These are phyloP conservation scores for Merluccius polli DNA, from an alignment of 2,797 vertebrate species.

Conservation along the genomic window DNA sequence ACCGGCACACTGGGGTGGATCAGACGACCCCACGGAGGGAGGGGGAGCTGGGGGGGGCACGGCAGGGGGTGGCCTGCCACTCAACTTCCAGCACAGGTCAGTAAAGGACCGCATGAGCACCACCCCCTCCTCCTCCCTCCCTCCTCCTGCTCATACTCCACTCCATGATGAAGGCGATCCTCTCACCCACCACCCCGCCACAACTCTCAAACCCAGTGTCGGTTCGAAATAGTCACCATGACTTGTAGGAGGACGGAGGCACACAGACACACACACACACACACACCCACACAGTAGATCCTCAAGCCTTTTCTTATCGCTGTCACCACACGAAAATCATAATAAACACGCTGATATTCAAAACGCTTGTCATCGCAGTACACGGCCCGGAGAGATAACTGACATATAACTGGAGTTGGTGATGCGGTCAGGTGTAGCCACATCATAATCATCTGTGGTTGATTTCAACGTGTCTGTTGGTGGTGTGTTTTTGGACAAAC, in stretches of 20 bases:
- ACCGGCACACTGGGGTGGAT: constrained; percentile 76
- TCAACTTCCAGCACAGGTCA: constrained; percentile 85
- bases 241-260: neutral
- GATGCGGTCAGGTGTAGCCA: constrained; percentile 63
- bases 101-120: constrained; percentile 78
- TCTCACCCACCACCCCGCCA: constrained; percentile 43
- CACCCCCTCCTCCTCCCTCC: constrained; percentile 67
- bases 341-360: constrained; percentile 23
- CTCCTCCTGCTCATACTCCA: constrained; percentile 65
- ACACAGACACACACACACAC: neutral
- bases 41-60: constrained; percentile 80
- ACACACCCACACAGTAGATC: constrained; percentile 35
- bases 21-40: constrained; percentile 78
- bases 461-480: constrained; percentile 31
- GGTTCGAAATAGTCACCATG: neutral
- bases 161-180: constrained; percentile 43
- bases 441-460: constrained; percentile 61
- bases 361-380: constrained; percentile 16
- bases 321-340: constrained; percentile 26
- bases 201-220: neutral
- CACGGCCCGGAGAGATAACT: constrained; percentile 34
- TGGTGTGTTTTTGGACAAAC: constrained; percentile 32
- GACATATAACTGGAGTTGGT: constrained; percentile 64
- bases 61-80: constrained; percentile 78
- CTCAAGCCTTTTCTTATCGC: constrained; percentile 26